phyloP scores from a whole-genome alignment of 2,113 vertebrate genomes.

The Polypterus bichir region DNA sequence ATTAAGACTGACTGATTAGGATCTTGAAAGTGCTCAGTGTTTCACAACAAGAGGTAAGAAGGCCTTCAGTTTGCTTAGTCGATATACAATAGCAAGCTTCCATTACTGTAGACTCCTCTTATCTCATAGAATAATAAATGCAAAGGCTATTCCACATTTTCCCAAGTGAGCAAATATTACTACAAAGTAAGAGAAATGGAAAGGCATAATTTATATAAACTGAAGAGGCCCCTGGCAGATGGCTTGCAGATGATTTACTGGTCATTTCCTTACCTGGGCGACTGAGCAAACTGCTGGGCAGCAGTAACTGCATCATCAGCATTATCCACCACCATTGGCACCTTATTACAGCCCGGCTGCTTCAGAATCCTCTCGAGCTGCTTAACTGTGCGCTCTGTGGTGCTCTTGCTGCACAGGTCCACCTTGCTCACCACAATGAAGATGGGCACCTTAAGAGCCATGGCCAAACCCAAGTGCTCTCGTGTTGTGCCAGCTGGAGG shows the following conservation, averaged over 20 bases:
- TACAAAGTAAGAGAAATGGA: not conserved
- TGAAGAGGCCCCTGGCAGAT: not conserved
- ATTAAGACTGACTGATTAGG: no score
- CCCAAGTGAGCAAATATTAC: not conserved
- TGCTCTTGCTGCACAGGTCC: slow-evolving; percentile 79
- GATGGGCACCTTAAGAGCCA: slow-evolving; percentile 94
- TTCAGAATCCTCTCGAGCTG: slow-evolving; percentile 89
- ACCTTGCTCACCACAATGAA: slow-evolving; percentile 95
- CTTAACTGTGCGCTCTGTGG: slow-evolving; percentile 83
- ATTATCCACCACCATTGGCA: slow-evolving; percentile 71
- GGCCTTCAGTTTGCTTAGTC: not conserved
- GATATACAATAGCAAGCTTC: not conserved
- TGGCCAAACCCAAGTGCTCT: slow-evolving; percentile 87
- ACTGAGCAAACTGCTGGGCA: slow-evolving; percentile 90
- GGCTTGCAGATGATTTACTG: not conserved
- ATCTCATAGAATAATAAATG: no score
- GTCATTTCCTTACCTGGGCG: slow-evolving; percentile 68
- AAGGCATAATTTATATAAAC: not conserved
- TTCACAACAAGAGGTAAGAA: no score
- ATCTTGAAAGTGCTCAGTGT: no score
- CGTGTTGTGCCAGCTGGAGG: slow-evolving; percentile 78
- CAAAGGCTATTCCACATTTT: no score
- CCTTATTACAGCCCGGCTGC: slow-evolving; percentile 93
- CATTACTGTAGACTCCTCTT: no score
- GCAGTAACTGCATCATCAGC: slow-evolving; percentile 88